A percentile compares a stretch with the other conserved stretches of the same genome.
Conservation (phyloP, 1,140 invertebrate species). For the Drosophila murphyi region DNA sequence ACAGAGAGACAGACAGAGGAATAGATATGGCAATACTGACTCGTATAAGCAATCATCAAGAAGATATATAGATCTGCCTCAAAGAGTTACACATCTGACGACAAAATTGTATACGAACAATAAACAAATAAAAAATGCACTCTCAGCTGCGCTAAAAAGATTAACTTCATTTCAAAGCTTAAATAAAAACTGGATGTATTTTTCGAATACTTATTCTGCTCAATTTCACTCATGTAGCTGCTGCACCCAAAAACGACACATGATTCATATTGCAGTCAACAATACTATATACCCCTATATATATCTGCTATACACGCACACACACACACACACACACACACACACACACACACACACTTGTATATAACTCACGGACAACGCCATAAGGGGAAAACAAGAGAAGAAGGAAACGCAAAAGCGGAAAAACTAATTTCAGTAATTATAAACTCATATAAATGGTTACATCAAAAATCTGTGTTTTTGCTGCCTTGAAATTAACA, state of each 20-base stretch:
- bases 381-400: background rate
- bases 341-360: background rate
- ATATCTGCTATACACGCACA: slow-evolving; percentile 2
- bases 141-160: too few species aligned
- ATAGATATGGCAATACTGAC: too few species aligned
- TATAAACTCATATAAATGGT: slow-evolving; percentile 83
- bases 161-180: too few species aligned
- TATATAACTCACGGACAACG: too few species aligned
- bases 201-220: background rate
- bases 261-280: slow-evolving; percentile 35
- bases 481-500: slow-evolving; percentile 73
- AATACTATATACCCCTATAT: background rate
- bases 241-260: slow-evolving; percentile 19
- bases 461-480: slow-evolving; percentile 64
- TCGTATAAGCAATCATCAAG: too few species aligned
- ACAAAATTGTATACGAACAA: too few species aligned
- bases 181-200: too few species aligned
- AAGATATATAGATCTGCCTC: too few species aligned
- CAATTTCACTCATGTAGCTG: background rate
- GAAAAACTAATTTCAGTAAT: slow-evolving; percentile 82
- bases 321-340: background rate
- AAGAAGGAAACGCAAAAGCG: slow-evolving; percentile 22
- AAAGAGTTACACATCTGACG: too few species aligned
- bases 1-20: too few species aligned
- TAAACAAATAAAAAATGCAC: too few species aligned